Conservation (phyloP, 2,113 vertebrate genomes). For the Tyto alba region DNA sequence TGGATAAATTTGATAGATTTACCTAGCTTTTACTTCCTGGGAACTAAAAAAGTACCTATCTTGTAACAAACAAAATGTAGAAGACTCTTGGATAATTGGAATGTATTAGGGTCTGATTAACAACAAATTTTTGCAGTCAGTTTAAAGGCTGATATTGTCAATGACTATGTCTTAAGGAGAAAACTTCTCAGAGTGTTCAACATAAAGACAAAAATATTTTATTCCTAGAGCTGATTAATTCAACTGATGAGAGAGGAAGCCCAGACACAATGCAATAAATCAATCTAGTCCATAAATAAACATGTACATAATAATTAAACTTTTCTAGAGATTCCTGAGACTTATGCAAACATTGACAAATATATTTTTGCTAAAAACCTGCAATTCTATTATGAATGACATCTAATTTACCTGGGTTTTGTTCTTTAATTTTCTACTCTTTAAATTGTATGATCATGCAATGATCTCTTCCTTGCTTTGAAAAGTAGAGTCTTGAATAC, state of each 20-base stretch:
- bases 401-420: neutral
- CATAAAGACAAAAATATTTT: neutral
- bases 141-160: neutral
- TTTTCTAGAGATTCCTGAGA: neutral
- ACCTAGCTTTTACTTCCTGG: neutral
- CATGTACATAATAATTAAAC: neutral
- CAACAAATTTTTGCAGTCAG: neutral
- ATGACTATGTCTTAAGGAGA: neutral
- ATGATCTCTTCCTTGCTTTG: neutral
- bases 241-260: neutral
- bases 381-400: neutral
- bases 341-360: rapidly evolving
- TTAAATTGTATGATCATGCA: neutral
- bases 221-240: neutral
- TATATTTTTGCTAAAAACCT: neutral
- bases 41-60: neutral
- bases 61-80: neutral
- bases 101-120: neutral
- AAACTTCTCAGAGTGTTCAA: neutral
- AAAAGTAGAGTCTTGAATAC: neutral
- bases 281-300: neutral
- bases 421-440: neutral
- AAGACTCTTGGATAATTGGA: neutral
- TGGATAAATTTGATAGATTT: neutral
- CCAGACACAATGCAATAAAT: neutral